Evolutionary conservation across 1,140 invertebrate species (phyloP).

Genomic region (Sycophila sp.): DNA sequence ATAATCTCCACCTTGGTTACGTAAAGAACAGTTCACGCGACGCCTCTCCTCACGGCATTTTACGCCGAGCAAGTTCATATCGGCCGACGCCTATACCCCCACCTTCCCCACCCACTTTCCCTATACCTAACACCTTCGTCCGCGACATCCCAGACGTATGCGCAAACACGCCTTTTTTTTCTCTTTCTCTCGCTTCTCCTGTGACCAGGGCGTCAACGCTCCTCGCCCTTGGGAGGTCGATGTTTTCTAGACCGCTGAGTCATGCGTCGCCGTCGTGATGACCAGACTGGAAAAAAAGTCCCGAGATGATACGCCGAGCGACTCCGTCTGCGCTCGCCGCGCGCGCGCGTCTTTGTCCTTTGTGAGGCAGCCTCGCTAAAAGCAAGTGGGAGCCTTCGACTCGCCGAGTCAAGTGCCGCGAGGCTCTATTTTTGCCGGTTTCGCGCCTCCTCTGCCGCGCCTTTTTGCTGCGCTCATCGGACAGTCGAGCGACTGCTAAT

Average conservation of each 20-base stretch:
- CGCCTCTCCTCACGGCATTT: too few relatives aligned
- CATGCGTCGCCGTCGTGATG: slow-evolving; percentile 28
- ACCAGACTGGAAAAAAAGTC: slow-evolving; percentile 35
- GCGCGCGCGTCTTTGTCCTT: neutral
- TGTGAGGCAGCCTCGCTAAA: slow-evolving; percentile 21
- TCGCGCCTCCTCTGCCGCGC: too few relatives aligned
- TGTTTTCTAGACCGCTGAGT: slow-evolving; percentile 51
- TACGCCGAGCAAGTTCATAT: too few relatives aligned
- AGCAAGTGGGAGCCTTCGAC: slow-evolving; percentile 5
- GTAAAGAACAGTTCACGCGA: too few relatives aligned
- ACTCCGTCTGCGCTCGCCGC: neutral
- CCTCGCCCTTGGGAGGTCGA: slow-evolving; percentile 18
- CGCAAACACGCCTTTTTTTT: too few relatives aligned
- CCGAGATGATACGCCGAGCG: slow-evolving; percentile 37
- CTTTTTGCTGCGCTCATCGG: too few relatives aligned
- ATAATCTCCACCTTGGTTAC: too few relatives aligned
- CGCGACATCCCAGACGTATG: too few relatives aligned
- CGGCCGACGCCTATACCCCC: too few relatives aligned
- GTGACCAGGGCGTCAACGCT: neutral
- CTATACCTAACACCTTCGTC: too few relatives aligned
- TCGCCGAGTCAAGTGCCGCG: slow-evolving; percentile 7
- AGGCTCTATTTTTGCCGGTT: slow-evolving; percentile 1
- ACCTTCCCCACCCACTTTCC: too few relatives aligned
- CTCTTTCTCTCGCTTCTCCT: neutral
- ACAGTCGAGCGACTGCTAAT: too few relatives aligned